Conservation (phyloP, 1,140 invertebrate species). For the Cryptotermes secundus region DNA sequence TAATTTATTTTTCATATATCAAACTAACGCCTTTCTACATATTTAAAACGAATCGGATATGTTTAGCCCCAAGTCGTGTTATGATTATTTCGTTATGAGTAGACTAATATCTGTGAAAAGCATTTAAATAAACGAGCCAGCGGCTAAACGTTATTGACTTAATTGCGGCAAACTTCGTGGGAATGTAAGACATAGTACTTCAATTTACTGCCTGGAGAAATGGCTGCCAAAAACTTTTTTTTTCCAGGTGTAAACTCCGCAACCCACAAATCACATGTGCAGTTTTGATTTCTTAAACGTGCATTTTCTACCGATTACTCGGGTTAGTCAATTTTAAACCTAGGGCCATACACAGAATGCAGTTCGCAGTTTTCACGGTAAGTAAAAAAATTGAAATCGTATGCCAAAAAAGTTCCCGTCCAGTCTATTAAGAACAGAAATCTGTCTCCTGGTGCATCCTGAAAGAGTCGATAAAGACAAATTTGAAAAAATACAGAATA, state of each 20-base stretch:
- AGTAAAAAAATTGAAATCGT: no score
- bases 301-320: no score
- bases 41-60: conserved; percentile 5
- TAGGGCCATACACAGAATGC: no score
- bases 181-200: not conserved
- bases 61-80: not conserved
- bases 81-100: not conserved
- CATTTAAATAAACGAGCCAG: not conserved
- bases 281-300: no score
- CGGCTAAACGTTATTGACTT: no score
- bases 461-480: not conserved
- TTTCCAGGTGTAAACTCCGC: no score
- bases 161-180: no score
- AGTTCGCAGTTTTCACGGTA: no score
- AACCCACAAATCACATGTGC: no score
- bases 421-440: not conserved
- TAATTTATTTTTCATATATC: not conserved
- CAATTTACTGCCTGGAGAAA: not conserved
- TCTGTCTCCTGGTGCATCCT: not conserved
- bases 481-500: not conserved
- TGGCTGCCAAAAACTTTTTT: not conserved
- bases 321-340: no score
- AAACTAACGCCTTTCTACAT: not conserved
- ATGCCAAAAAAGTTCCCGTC: no score
- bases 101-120: not conserved